Evolutionary conservation across 1,140 invertebrate genomes (phyloP).

Genomic region (Anastrepha obliqua): DNA sequence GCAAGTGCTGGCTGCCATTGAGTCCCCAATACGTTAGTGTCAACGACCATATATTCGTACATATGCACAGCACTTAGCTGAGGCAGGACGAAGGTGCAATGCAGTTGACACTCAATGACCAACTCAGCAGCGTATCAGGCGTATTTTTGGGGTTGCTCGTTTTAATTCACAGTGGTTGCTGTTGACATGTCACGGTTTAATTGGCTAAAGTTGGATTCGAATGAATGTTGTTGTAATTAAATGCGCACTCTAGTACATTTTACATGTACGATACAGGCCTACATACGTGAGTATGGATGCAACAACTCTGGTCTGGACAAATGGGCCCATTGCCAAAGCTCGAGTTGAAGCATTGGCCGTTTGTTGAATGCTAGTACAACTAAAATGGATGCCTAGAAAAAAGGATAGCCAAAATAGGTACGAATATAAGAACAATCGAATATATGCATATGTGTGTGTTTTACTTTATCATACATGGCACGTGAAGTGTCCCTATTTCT

Average conservation of each 20-base stretch:
- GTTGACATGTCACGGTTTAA: slow-evolving; percentile 53
- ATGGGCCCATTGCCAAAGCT: slow-evolving; percentile 13
- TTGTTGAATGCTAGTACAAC: not conserved
- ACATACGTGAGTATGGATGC: not conserved
- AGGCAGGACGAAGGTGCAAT: not conserved
- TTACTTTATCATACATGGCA: not conserved
- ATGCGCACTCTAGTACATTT: not conserved
- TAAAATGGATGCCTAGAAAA: not conserved
- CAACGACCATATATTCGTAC: not conserved
- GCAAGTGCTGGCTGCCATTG: not conserved
- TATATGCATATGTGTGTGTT: not conserved
- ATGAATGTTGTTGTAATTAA: slow-evolving; percentile 32
- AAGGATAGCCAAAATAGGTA: too few relatives aligned
- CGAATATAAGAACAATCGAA: not conserved
- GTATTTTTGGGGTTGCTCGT: slow-evolving; percentile 8
- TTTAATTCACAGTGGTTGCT: slow-evolving; percentile 35
- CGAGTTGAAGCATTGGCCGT: not conserved
- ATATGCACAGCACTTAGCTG: not conserved
- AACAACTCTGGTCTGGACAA: too few relatives aligned
- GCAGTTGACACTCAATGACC: slow-evolving; percentile 5
- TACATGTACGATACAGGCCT: not conserved
- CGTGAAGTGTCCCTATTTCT: not conserved
- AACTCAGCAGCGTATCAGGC: not conserved
- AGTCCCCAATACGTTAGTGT: not conserved
- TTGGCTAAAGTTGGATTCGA: slow-evolving; percentile 47